Percentiles rank a stretch among this genome's conserved stretches.
Conservation (phyloP, 1,140 invertebrate species). For the Prorops nasuta region DNA sequence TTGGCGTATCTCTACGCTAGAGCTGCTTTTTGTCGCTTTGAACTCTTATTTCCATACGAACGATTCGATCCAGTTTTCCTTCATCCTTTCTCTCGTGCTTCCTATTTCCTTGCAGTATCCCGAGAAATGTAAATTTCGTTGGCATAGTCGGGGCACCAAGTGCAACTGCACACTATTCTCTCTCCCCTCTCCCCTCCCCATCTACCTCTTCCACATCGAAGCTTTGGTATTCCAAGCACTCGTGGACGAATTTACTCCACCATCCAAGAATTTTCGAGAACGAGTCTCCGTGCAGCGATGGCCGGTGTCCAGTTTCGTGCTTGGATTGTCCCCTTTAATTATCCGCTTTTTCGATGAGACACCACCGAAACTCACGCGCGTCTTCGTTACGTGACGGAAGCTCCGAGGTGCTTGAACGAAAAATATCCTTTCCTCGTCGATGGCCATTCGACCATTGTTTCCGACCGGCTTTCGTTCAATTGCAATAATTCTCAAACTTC, state of each 20-base stretch:
- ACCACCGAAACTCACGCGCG: slow-evolving; percentile 8
- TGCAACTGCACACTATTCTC: not conserved
- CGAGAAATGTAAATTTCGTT: slow-evolving; percentile 28
- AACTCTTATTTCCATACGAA: too few species aligned
- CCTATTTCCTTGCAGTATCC: slow-evolving; percentile 11
- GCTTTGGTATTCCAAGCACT: slow-evolving; percentile 25
- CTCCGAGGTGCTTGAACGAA: too few species aligned
- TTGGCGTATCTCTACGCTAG: too few species aligned
- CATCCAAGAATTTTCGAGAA: slow-evolving; percentile 27
- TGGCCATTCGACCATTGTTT: too few species aligned
- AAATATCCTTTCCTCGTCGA: too few species aligned
- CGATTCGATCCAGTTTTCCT: too few species aligned
- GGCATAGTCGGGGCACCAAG: slow-evolving; percentile 11
- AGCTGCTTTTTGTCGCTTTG: too few species aligned
- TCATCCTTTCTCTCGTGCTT: not conserved
- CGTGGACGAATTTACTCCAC: slow-evolving; percentile 19
- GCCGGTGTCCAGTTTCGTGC: slow-evolving; percentile 37
- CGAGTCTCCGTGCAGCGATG: slow-evolving; percentile 22
- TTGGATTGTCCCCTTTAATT: slow-evolving; percentile 41
- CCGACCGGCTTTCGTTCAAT: too few species aligned
- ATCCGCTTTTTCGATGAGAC: slow-evolving; percentile 18
- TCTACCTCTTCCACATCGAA: too few species aligned
- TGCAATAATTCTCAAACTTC: too few species aligned
- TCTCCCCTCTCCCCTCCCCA: too few species aligned
- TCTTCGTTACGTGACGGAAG: not conserved